Evolutionary conservation across 2,113 vertebrate genomes (phyloP).

Genomic region (Poeciliopsis prolifica): DNA sequence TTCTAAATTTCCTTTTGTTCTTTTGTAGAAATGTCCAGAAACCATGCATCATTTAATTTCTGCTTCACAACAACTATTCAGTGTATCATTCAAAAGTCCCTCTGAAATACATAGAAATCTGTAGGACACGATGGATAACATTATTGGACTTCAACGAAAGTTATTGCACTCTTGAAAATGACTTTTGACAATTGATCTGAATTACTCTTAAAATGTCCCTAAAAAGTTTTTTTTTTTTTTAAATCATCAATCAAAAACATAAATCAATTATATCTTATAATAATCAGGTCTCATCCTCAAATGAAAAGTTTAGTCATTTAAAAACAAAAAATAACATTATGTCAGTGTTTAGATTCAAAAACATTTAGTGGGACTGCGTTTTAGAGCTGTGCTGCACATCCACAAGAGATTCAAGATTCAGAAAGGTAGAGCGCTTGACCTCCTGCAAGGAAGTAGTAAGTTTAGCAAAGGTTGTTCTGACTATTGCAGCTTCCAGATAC

Average conservation of each 20-base stretch:
- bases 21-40: too few species aligned
- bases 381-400: background rate
- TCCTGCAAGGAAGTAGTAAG: constrained; percentile 25
- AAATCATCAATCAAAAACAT: too few species aligned
- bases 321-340: background rate
- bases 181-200: background rate
- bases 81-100: background rate
- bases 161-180: background rate
- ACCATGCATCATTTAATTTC: background rate
- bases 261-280: too few species aligned
- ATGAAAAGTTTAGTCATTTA: background rate
- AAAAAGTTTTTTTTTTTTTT: too few species aligned
- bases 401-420: background rate
- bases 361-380: too few species aligned
- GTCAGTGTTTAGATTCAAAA: background rate
- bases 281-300: background rate
- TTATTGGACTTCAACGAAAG: too few species aligned
- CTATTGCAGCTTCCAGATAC: background rate
- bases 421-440: constrained; percentile 21
- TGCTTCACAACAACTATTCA: background rate
- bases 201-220: background rate
- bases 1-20: too few species aligned
- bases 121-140: too few species aligned
- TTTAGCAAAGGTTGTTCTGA: constrained; percentile 31
- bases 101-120: background rate